Conservation (phyloP, 1,140 invertebrate genomes). For the Cotesia typhae region DNA sequence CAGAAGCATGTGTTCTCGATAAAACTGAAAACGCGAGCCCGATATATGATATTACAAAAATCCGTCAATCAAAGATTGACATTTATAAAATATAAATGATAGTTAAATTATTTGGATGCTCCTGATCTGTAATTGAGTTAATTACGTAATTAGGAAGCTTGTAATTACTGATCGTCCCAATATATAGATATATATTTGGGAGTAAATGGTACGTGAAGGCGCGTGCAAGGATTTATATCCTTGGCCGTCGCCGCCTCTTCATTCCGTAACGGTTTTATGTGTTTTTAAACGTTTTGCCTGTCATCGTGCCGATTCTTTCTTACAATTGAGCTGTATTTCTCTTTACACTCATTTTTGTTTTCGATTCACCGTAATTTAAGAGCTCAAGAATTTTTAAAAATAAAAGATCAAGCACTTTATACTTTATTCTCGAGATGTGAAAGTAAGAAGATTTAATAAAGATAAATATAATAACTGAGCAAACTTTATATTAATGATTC, state of each 20-base stretch:
- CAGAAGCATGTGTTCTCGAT: too few species aligned
- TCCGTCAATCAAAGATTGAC: slow-evolving; percentile 4
- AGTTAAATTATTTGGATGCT: slow-evolving; percentile 15
- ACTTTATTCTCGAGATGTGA: too few species aligned
- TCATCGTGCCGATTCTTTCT: slow-evolving; percentile 36
- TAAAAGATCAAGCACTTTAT: too few species aligned
- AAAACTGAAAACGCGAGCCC: too few species aligned
- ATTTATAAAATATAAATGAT: background rate
- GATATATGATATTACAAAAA: too few species aligned
- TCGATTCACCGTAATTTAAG: background rate
- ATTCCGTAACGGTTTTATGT: slow-evolving; percentile 27
- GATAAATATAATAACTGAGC: too few species aligned
- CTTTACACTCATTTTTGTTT: background rate
- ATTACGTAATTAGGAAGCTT: slow-evolving; percentile 52
- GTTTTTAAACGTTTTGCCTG: slow-evolving; percentile 32
- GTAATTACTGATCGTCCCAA: slow-evolving; percentile 47
- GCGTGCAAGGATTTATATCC: slow-evolving; percentile 46
- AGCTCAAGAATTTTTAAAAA: too few species aligned
- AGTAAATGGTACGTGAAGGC: slow-evolving; percentile 45
- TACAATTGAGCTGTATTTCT: slow-evolving; percentile 37
- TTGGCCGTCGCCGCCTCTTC: slow-evolving; percentile 16
- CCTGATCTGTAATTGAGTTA: slow-evolving; percentile 49
- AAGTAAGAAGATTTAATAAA: too few species aligned
- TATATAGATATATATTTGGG: background rate
- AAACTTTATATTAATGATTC: too few species aligned